A percentile compares a stretch with the other conserved stretches of the same genome.
phyloP scores from a whole-genome alignment of 2,113 vertebrate genomes.

The Stomatorhinus ivindoensis region DNA sequence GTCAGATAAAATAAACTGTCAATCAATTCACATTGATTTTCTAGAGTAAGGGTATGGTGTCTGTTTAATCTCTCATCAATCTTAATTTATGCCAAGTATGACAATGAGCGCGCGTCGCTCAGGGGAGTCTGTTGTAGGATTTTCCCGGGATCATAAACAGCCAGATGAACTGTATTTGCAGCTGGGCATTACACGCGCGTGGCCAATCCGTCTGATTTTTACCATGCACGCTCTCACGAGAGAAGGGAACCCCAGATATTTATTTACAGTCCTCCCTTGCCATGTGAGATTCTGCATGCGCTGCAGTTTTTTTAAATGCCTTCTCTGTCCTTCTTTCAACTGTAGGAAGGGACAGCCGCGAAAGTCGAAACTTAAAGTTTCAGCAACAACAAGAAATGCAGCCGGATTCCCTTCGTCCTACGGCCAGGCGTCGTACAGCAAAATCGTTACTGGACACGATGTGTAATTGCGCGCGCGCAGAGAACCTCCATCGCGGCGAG shows the following conservation, averaged over 20 bases:
- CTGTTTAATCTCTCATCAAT: constrained; percentile 95
- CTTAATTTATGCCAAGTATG: constrained; percentile 92
- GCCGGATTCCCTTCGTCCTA: neutral
- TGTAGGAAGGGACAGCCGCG: constrained; percentile 76
- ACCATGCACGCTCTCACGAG: constrained; percentile 73
- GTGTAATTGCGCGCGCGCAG: constrained; percentile 78
- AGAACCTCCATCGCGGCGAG: constrained; percentile 63
- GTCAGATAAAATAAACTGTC: constrained; percentile 79
- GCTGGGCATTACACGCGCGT: constrained; percentile 73
- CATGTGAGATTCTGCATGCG: constrained; percentile 84
- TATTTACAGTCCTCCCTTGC: constrained; percentile 70
- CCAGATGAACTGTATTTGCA: constrained; percentile 83
- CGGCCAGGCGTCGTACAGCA: constrained; percentile 56
- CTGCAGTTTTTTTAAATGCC: constrained; percentile 75
- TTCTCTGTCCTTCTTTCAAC: constrained; percentile 79
- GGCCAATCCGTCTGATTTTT: constrained; percentile 76
- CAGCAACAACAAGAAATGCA: neutral
- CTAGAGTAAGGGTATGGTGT: constrained; percentile 53
- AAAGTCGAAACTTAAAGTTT: constrained; percentile 46
- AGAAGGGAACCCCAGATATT: constrained; percentile 79
- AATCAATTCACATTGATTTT: constrained; percentile 70
- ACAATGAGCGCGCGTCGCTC: constrained; percentile 80
- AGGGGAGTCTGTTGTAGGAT: constrained; percentile 70
- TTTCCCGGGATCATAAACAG: constrained; percentile 72
- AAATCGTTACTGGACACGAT: constrained; percentile 76